These are phyloP conservation scores for Aporophyla lueneburgensis DNA, from an alignment of 2,888 invertebrate genomes.

Conservation along the genomic window DNA sequence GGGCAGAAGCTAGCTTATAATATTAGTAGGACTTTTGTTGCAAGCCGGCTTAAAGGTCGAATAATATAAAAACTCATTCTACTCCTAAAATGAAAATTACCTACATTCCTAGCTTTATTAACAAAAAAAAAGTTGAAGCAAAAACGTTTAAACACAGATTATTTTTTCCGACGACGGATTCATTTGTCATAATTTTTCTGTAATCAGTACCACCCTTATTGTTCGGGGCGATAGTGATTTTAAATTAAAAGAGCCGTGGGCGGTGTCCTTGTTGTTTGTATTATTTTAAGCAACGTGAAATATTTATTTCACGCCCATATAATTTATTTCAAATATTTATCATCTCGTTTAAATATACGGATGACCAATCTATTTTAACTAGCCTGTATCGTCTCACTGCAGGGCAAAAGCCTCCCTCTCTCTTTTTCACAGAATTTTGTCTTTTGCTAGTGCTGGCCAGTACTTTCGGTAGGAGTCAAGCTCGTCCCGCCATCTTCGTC, in stretches of 20 bases:
- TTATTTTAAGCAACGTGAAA: constrained; percentile 31
- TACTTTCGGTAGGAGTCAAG: too few relatives aligned
- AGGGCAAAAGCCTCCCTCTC: too few relatives aligned
- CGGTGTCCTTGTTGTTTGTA: constrained; percentile 78
- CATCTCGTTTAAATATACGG: background rate
- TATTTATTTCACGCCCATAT: constrained; percentile 1
- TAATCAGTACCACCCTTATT: constrained; percentile 75
- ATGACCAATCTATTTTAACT: background rate
- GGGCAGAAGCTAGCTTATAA: too few relatives aligned
- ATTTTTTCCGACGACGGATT: constrained; percentile 60
- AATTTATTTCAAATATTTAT: background rate
- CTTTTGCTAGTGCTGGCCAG: too few relatives aligned
- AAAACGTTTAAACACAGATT: constrained; percentile 49
- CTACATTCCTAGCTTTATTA: constrained; percentile 4
- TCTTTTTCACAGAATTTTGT: too few relatives aligned
- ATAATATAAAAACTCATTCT: background rate
- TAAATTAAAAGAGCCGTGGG: constrained; percentile 86
- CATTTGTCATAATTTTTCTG: constrained; percentile 76
- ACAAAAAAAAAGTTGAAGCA: background rate
- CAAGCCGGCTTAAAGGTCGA: too few relatives aligned
- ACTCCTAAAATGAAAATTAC: background rate
- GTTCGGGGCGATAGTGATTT: constrained; percentile 80
- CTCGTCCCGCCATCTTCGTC: too few relatives aligned
- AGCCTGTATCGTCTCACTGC: too few relatives aligned
- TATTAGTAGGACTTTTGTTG: too few relatives aligned